These are phyloP conservation scores for Remorina albescens DNA, from an alignment of 2,797 vertebrate genomes.

Conservation along the genomic window DNA sequence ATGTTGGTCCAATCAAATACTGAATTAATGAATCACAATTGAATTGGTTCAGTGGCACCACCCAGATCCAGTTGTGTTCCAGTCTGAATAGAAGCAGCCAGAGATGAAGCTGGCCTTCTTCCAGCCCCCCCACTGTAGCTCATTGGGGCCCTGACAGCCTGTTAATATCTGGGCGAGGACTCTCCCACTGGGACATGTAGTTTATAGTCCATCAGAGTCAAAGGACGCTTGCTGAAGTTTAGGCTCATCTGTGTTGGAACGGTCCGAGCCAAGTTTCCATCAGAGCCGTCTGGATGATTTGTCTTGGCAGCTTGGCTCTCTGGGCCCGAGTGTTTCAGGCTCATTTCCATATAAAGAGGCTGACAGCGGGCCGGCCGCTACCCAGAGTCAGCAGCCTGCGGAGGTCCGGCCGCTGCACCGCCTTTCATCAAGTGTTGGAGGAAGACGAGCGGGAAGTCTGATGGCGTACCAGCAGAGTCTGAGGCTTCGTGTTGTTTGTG, in stretches of 20 bases:
- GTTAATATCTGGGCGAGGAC: slow-evolving; percentile 29
- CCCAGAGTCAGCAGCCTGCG: slow-evolving; percentile 11
- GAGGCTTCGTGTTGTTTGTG: background rate
- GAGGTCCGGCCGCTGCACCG: slow-evolving; percentile 32
- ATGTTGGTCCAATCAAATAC: too few species aligned
- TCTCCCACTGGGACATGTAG: slow-evolving; percentile 5
- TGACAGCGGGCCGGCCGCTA: slow-evolving; percentile 9
- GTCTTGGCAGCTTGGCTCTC: background rate
- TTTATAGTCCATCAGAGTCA: slow-evolving; percentile 5
- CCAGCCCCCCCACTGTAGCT: slow-evolving; percentile 32
- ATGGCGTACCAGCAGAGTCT: too few species aligned
- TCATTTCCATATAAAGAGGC: slow-evolving; percentile 45
- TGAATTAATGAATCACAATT: too few species aligned
- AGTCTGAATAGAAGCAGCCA: too few species aligned
- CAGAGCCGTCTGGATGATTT: slow-evolving; percentile 11
- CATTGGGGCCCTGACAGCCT: slow-evolving; percentile 11
- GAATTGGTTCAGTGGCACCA: too few species aligned
- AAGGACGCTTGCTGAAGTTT: slow-evolving; percentile 3
- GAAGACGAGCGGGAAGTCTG: slow-evolving; percentile 44
- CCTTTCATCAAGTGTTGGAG: slow-evolving; percentile 60
- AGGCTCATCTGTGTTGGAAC: background rate
- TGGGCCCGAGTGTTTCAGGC: background rate
- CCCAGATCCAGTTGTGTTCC: slow-evolving; percentile 15
- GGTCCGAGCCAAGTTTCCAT: slow-evolving; percentile 45
- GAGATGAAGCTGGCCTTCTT: background rate